Base-by-base conservation (phyloP, 2,888 invertebrate genomes). In the Tenodera sinensis region DNA sequence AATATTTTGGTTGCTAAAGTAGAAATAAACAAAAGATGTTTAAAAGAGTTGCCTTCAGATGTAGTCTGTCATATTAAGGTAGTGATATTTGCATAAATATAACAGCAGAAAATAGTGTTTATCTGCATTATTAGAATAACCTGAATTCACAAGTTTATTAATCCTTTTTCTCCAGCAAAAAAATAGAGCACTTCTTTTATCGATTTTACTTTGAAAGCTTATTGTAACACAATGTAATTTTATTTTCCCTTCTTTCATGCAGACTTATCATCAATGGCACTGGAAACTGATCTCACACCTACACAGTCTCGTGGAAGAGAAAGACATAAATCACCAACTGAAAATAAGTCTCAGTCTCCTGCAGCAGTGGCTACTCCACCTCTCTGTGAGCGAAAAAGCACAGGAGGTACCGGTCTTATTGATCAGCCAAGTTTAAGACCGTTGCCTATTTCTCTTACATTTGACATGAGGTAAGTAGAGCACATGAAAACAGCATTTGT, bases 391-490 rank as follows among this genome's bases (percentile, higher is more conserved):
- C 15, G 54, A 71, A 71, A 71, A 25, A 71, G 25, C 25, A 20
- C 54, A 71, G 54, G 20, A 71, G 20, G n/a, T 93, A 92, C 90
- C 93, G 93, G 90, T 28, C 14, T 30, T 25, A 87, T 90, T 27
- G 91, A 92, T 82, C 91, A 91, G 28, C 95, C 95, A 89, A 94
- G 94, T 4, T 93, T 97, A 89, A 95, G 96, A 88, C 96, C 97
- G 1, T 93, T 98, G 90, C 98, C 98, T 0, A 96, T 97, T 91
- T 97, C 97, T 25, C 94, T 98, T 54, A 96, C 97, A 81, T 97
- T 97, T 93, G 98, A 98, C 93, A 97, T 98, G 94, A 96, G 96
- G 97, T 97, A 93, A 92, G 92, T 91, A 91, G 91, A n/a, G 25
- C 82, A 2, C 28, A 71, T 34, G 89, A 83, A 54, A 83, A 88